Conservation (phyloP, 2,113 vertebrate species). For the Microcebus murinus region DNA sequence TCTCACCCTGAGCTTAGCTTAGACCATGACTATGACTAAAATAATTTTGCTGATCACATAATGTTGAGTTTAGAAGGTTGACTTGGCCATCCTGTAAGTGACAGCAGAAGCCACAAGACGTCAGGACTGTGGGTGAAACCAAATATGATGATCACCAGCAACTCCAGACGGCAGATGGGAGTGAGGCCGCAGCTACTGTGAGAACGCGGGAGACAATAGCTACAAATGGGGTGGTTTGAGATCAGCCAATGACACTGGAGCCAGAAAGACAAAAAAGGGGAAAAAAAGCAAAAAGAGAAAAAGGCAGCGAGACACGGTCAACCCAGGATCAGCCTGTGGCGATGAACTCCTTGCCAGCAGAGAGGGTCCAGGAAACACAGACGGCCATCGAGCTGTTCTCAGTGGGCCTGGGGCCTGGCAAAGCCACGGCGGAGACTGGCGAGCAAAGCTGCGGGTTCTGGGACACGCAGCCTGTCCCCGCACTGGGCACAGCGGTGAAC, state of each 20-base stretch:
- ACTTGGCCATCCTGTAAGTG: too few species aligned
- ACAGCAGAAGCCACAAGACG: too few species aligned
- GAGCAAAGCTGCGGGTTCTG: constrained; percentile 99
- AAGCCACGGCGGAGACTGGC: constrained; percentile 98
- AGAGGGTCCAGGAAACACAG: constrained; percentile 99
- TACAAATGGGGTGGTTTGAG: constrained; percentile 86
- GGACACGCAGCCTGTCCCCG: constrained; percentile 98
- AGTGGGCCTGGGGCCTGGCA: constrained; percentile 97
- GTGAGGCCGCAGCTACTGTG: too few species aligned
- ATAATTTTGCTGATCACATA: too few species aligned
- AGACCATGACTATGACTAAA: too few species aligned
- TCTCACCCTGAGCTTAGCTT: too few species aligned
- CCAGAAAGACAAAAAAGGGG: constrained; percentile 98
- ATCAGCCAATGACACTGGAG: constrained; percentile 91
- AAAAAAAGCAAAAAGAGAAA: constrained; percentile 97
- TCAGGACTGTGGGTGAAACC: too few species aligned
- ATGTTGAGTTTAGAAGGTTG: too few species aligned
- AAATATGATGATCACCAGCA: too few species aligned
- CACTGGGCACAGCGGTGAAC: constrained; percentile 85
- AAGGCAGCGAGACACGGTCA: constrained; percentile 90
- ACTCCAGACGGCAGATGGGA: too few species aligned
- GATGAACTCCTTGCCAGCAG: constrained; percentile 96
- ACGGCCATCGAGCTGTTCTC: constrained; percentile 99
- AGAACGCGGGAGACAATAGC: too few species aligned
- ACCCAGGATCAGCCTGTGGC: constrained; percentile 92